These are phyloP conservation scores for Chrysochloris asiatica DNA, from an alignment of 2,113 vertebrate species.

Conservation along the genomic window DNA sequence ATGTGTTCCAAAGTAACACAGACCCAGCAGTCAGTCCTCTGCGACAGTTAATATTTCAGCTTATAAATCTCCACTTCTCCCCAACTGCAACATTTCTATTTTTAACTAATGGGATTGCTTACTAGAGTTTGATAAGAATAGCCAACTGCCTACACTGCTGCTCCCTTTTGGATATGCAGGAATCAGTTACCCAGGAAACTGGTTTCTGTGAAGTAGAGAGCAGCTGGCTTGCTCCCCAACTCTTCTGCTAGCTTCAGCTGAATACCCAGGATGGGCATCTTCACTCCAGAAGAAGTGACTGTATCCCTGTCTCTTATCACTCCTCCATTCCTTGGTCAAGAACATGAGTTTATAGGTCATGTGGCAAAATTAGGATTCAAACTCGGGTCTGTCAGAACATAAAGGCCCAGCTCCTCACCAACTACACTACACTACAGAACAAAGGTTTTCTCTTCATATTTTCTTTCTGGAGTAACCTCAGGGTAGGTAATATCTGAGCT, in stretches of 20 bases:
- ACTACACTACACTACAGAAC: neutral
- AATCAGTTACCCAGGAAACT: constrained; percentile 84
- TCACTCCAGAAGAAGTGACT: neutral
- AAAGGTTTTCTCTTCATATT: neutral
- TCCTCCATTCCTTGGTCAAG: neutral
- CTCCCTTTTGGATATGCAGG: constrained; percentile 72
- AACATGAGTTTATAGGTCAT: neutral
- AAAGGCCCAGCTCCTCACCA: neutral
- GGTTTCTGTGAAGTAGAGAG: constrained; percentile 62
- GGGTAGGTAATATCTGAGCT: neutral
- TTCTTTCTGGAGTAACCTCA: neutral
- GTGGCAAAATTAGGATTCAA: constrained; percentile 38
- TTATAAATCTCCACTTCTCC: constrained; percentile 63
- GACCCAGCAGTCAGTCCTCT: constrained; percentile 61
- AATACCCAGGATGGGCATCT: neutral
- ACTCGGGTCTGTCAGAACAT: constrained; percentile 35
- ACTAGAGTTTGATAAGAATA: constrained; percentile 81
- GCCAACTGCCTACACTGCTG: constrained; percentile 78
- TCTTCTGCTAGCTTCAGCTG: constrained; percentile 11
- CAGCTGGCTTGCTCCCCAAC: constrained; percentile 32
- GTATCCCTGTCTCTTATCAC: neutral
- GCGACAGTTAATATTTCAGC: constrained; percentile 64
- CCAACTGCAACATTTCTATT: constrained; percentile 77
- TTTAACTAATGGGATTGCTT: constrained; percentile 83
- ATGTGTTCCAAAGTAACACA: constrained; percentile 13